Evolutionary conservation across 2,797 vertebrate species (phyloP), one percentile per base, ranked within the genome.

Genomic region (Paramormyrops hopkinsi): DNA sequence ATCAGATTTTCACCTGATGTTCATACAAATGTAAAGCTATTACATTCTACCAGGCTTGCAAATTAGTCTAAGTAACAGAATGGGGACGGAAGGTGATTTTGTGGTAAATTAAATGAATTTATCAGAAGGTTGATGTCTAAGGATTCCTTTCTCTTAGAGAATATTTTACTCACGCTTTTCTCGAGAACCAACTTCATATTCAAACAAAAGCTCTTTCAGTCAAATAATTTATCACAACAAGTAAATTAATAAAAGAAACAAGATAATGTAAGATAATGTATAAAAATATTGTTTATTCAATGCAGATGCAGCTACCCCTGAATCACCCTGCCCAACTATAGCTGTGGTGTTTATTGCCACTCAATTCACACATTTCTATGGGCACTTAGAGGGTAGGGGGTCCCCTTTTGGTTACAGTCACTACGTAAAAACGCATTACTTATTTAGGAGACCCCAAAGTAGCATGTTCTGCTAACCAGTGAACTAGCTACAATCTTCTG

Each of bases 11-110:
- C 25, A 29, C 83, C 48, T 85, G 83, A 51, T 46, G 50, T 85
- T 85, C 83, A 85, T 85, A 79, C 73, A 79, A 79, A 79, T 79
- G 37, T 79, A 79, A 79, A 79, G 17, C 73, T 79, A 44, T 79
- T 44, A 79, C 37, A 65, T 69, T 33, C 33, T 19, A 79, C 73
- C 73, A 79, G 73, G 73, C 37, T 44, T 85, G 46, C 83, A 53
- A 51, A 85, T 85, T 50, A 85, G 83, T 29, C 50, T 50, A 85
- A 85, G 83, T 85, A 51, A 85, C 83, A 85, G 46, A 85, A 51
- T 51, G 46, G 50, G 83, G 83, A 29, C 50, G 51, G 22, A 4
- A 51, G 9, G 48, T 14, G 48, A 29, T 50, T 53, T 53, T 22
- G 48, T 14, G 48, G 17, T 53, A 50, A 86, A 53, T 46, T 1